Evolutionary conservation across 2,797 vertebrate species (phyloP).

Genomic region (Chrysocyon brachyurus): DNA sequence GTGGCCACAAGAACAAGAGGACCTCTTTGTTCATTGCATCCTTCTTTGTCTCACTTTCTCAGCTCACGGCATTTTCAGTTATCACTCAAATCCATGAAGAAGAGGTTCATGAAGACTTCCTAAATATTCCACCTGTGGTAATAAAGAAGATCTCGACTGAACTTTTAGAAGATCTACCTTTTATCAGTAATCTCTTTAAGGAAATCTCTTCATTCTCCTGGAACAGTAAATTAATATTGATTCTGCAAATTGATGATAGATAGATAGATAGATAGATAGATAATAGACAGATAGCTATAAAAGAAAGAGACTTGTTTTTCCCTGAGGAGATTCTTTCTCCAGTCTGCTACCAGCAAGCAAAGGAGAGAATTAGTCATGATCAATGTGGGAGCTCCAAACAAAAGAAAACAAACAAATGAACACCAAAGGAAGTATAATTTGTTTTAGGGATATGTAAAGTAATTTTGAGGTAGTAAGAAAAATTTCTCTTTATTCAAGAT

Average conservation of each 20-base stretch:
- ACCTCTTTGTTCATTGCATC: background rate
- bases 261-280: too few species aligned
- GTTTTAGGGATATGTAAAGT: background rate
- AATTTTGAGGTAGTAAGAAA: background rate
- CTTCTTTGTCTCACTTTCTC: background rate
- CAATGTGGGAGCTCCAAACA: background rate
- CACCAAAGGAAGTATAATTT: background rate
- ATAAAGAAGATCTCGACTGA: background rate
- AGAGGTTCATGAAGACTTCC: background rate
- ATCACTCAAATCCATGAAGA: background rate
- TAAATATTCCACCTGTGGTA: background rate
- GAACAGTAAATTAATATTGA: background rate
- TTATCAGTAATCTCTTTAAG: constrained; percentile 12
- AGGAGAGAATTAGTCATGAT: background rate
- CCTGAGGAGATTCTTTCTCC: background rate
- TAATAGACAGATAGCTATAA: background rate
- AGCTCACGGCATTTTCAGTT: background rate
- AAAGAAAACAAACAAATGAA: background rate
- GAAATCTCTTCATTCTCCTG: background rate
- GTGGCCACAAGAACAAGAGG: background rate
- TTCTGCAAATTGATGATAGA: background rate
- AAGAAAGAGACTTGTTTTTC: background rate
- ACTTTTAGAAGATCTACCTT: background rate
- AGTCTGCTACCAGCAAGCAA: background rate
- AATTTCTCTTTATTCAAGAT: background rate